Percentiles rank a stretch among this genome's conserved stretches.
Conservation (phyloP, 1,140 invertebrate species). For the Gryllus bimaculatus region DNA sequence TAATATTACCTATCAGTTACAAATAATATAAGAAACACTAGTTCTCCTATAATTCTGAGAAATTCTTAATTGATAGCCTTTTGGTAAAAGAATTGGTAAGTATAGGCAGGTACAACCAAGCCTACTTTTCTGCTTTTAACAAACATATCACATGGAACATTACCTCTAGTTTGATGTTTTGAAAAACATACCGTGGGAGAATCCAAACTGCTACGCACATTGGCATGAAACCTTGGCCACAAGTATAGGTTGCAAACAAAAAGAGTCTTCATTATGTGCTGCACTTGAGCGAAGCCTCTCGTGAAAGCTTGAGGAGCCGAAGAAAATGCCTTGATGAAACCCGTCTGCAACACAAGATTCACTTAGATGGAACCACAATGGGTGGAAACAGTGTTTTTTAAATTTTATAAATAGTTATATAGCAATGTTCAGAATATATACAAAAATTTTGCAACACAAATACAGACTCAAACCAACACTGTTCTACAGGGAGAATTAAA, state of each 20-base stretch:
- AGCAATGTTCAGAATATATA: slow-evolving; percentile 10
- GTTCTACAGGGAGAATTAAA: slow-evolving; percentile 13
- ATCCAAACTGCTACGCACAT: slow-evolving; percentile 44
- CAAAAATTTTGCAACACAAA: not conserved
- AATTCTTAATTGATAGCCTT: no score
- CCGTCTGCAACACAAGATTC: slow-evolving; percentile 54
- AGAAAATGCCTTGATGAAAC: slow-evolving; percentile 94
- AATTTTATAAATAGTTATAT: not conserved
- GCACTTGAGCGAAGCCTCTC: slow-evolving; percentile 78
- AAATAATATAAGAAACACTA: no score
- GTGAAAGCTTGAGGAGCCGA: slow-evolving; percentile 81
- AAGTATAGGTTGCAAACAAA: slow-evolving; percentile 86
- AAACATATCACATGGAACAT: no score
- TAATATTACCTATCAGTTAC: no score
- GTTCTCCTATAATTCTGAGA: no score
- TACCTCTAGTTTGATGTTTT: no score
- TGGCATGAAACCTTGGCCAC: slow-evolving; percentile 78
- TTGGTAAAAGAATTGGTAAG: no score
- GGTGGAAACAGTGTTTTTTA: not conserved
- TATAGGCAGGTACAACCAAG: no score
- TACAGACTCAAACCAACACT: slow-evolving; percentile 11
- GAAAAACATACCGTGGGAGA: slow-evolving; percentile 36
- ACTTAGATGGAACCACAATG: slow-evolving; percentile 20
- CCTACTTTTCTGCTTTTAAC: no score
- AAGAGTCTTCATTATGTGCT: slow-evolving; percentile 84